phyloP scores from a whole-genome alignment of 2,797 vertebrate species.

The Varecia variegata region DNA sequence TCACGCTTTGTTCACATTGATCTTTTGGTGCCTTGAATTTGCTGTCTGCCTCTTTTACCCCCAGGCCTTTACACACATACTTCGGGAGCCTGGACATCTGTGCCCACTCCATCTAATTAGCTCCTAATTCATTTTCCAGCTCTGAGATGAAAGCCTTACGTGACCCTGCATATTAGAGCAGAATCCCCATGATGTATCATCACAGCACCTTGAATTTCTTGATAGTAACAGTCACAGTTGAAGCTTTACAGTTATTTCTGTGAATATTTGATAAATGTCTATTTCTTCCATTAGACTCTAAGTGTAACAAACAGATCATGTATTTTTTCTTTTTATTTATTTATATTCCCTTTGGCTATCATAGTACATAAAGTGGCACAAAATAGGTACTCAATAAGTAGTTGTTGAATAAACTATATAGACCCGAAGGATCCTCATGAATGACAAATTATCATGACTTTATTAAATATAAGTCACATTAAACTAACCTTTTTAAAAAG shows the following conservation, averaged over 20 bases:
- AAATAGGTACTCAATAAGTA: neutral
- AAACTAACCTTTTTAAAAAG: neutral
- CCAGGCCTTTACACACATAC: neutral
- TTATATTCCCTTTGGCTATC: neutral
- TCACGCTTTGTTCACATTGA: neutral
- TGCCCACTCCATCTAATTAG: neutral
- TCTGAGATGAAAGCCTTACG: neutral
- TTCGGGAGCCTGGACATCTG: neutral
- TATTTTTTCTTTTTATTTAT: neutral
- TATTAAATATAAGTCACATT: neutral
- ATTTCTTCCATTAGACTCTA: neutral
- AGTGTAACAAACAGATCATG: neutral
- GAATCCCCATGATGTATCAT: neutral
- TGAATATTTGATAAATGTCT: neutral
- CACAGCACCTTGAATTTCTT: neutral
- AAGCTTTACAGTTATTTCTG: neutral
- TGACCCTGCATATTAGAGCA: neutral
- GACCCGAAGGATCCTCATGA: neutral
- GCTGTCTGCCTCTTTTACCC: neutral
- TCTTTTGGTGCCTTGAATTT: neutral
- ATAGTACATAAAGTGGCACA: neutral
- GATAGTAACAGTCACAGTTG: neutral
- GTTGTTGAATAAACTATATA: neutral
- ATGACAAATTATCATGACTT: neutral
- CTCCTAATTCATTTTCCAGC: conserved; percentile 14